Percentiles rank a stretch among this genome's conserved stretches.
These are phyloP conservation scores for Tortrix viridana DNA, from an alignment of 2,888 invertebrate genomes.

Conservation along the genomic window DNA sequence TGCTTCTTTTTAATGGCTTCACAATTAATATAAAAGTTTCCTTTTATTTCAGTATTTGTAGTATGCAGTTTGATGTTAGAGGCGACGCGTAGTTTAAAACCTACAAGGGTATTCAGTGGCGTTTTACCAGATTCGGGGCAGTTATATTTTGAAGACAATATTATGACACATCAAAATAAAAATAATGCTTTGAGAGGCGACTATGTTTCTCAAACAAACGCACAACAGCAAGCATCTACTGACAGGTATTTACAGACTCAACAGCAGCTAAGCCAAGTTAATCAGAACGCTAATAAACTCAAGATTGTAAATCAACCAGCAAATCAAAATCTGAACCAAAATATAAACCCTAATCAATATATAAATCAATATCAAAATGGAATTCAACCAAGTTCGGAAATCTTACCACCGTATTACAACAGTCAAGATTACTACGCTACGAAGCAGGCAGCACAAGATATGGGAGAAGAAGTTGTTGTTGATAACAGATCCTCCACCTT, in stretches of 20 bases:
- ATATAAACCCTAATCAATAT: constrained; percentile 18
- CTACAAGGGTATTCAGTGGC: constrained; percentile 15
- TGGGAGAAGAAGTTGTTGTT: not conserved
- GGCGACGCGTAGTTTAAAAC: constrained; percentile 19
- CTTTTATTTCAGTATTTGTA: constrained; percentile 26
- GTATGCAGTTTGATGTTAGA: constrained; percentile 21
- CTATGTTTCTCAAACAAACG: not conserved
- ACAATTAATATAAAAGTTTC: not conserved
- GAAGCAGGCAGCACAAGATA: constrained; percentile 1
- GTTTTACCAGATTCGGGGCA: constrained; percentile 10
- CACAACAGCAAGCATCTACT: constrained; percentile 4
- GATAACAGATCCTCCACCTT: not conserved
- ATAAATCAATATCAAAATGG: constrained; percentile 17
- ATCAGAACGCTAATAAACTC: not conserved
- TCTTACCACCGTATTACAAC: constrained; percentile 20
- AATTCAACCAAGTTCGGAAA: constrained; percentile 18
- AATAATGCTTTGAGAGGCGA: constrained; percentile 13
- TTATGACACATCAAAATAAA: constrained; percentile 1
- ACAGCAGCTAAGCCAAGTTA: not conserved
- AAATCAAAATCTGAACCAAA: constrained; percentile 19
- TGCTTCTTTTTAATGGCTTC: not conserved
- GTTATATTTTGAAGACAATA: constrained; percentile 13
- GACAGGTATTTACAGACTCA: constrained; percentile 28
- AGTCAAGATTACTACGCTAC: constrained; percentile 23
- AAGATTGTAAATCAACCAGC: constrained; percentile 11